A percentile compares a stretch with the other conserved stretches of the same genome.
These are phyloP conservation scores for Lacerta agilis DNA, from an alignment of 2,797 vertebrate genomes.

Conservation along the genomic window DNA sequence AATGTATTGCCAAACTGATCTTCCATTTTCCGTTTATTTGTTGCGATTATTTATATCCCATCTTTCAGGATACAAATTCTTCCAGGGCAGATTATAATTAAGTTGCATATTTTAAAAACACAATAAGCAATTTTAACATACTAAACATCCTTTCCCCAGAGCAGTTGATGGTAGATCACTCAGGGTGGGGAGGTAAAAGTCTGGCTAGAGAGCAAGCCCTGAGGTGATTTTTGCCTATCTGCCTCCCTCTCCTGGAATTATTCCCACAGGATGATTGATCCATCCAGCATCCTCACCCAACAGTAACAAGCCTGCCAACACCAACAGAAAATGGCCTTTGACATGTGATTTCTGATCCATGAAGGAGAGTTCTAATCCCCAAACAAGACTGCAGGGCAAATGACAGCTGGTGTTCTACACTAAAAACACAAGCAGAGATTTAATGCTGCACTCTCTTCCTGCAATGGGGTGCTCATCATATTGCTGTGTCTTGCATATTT, in stretches of 20 bases:
- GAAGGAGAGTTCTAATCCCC: slow-evolving; percentile 25
- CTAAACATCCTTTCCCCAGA: no score
- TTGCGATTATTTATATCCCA: no score
- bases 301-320: slow-evolving; percentile 2
- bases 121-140: no score
- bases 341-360: slow-evolving; percentile 37
- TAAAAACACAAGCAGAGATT: slow-evolving; percentile 14
- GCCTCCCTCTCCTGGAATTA: no score
- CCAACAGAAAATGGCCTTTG: slow-evolving; percentile 29
- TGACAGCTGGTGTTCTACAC: not conserved
- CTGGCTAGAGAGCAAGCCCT: no score
- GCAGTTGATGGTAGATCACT: no score
- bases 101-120: no score
- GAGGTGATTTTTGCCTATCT: no score
- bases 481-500: not conserved
- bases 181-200: no score
- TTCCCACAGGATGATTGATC: no score
- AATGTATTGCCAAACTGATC: not conserved
- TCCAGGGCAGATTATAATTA: no score
- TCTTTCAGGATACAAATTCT: no score
- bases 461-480: not conserved
- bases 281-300: not conserved
- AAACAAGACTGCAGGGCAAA: slow-evolving; percentile 17
- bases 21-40: not conserved
- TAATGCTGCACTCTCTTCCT: slow-evolving; percentile 21